A percentile compares a stretch with the other conserved stretches of the same genome.
Evolutionary conservation across 2,113 vertebrate genomes (phyloP).

Genomic region (Pelodiscus sinensis): DNA sequence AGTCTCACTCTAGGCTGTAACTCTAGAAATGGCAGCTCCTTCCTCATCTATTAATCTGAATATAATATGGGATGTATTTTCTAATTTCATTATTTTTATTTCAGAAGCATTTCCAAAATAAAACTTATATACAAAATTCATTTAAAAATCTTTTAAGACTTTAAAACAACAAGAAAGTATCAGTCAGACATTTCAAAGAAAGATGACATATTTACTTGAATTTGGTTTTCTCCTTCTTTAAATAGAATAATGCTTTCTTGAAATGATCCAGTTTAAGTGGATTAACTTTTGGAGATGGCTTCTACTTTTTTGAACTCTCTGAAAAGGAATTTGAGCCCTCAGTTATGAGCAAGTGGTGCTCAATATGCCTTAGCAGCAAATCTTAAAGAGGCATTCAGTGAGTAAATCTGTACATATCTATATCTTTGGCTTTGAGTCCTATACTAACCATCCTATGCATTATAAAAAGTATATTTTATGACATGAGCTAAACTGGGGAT

Average conservation of each 20-base stretch:
- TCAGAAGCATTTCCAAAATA: not conserved
- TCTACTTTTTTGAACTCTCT: not conserved
- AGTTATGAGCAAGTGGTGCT: not conserved
- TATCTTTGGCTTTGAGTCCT: not conserved
- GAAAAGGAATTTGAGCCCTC: not conserved
- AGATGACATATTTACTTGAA: not conserved
- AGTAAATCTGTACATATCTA: not conserved
- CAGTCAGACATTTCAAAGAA: not conserved
- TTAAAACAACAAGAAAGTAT: not conserved
- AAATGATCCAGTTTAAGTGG: not conserved
- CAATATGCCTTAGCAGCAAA: not conserved
- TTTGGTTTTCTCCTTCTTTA: not conserved
- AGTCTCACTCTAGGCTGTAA: constrained; percentile 1
- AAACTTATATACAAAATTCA: not conserved
- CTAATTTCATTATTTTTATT: constrained; percentile 16
- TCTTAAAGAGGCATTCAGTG: not conserved
- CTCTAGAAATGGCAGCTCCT: constrained; percentile 18
- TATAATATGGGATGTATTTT: not conserved
- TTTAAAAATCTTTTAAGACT: not conserved
- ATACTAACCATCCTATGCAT: not conserved
- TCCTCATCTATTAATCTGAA: not conserved
- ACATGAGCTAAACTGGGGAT: not conserved
- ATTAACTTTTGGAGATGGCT: not conserved
- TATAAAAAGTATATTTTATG: not conserved
- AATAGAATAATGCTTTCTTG: not conserved